Percentiles rank a stretch among this genome's conserved stretches.
Evolutionary conservation across 2,888 invertebrate genomes (phyloP).

Genomic region (Griposia aprilina): DNA sequence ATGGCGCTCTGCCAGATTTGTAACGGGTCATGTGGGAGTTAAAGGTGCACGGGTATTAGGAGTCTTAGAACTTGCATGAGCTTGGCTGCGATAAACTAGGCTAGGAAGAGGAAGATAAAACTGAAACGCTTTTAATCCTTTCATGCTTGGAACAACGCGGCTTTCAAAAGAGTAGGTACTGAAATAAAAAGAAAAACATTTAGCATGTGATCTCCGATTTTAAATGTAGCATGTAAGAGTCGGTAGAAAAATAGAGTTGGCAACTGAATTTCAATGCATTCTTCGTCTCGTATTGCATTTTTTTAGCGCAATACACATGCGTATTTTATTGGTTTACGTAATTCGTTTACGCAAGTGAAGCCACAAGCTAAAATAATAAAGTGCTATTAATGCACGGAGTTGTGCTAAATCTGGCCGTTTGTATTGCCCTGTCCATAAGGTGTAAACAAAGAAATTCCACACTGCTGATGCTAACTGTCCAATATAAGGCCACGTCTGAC

Average conservation of each 20-base stretch:
- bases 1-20: slow-evolving; percentile 83
- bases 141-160: slow-evolving; percentile 21
- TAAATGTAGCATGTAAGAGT: slow-evolving; percentile 26
- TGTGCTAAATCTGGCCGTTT: slow-evolving; percentile 59
- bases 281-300: slow-evolving; percentile 48
- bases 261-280: slow-evolving; percentile 54
- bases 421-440: slow-evolving; percentile 59
- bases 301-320: slow-evolving; percentile 34
- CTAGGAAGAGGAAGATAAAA: slow-evolving; percentile 54
- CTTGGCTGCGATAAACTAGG: slow-evolving; percentile 41
- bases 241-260: slow-evolving; percentile 33
- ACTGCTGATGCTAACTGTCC: slow-evolving; percentile 52
- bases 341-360: slow-evolving; percentile 48
- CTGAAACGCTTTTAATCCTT: slow-evolving; percentile 32
- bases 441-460: slow-evolving; percentile 61
- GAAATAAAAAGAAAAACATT: slow-evolving; percentile 36
- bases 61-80: slow-evolving; percentile 64
- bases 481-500: slow-evolving; percentile 50
- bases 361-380: slow-evolving; percentile 43
- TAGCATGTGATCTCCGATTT: slow-evolving; percentile 12
- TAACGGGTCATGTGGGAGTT: slow-evolving; percentile 70
- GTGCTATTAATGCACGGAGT: slow-evolving; percentile 47
- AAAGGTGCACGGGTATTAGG: slow-evolving; percentile 55
- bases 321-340: slow-evolving; percentile 53
- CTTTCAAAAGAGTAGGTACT: slow-evolving; percentile 27